A percentile compares a stretch with the other conserved stretches of the same genome.
phyloP scores from a whole-genome alignment of 2,113 vertebrate species.

The Epinephelus moara region DNA sequence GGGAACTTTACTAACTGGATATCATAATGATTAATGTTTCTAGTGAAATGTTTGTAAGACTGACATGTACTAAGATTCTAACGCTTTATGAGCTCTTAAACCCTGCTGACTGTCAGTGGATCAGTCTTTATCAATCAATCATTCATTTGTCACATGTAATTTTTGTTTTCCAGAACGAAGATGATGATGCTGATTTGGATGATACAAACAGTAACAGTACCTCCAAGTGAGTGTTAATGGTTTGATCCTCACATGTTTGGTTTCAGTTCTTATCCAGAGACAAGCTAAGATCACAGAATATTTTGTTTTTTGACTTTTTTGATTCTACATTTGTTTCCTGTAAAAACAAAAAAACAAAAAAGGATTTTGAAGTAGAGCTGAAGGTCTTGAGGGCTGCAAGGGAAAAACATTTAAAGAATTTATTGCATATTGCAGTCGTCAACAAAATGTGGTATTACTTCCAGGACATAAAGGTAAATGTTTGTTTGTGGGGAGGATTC shows the following conservation, averaged over 20 bases:
- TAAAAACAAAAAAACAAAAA: not conserved
- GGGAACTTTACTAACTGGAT: not conserved
- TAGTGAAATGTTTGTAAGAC: not conserved
- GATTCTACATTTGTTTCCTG: not conserved
- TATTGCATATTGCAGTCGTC: not conserved
- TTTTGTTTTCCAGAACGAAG: constrained; percentile 75
- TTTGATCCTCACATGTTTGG: not conserved
- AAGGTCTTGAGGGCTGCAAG: not conserved
- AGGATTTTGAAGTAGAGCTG: not conserved
- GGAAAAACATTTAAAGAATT: not conserved
- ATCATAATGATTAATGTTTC: not conserved
- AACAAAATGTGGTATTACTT: not conserved
- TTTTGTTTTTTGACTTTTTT: not conserved
- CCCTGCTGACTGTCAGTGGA: too few species aligned
- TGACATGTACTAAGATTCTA: not conserved
- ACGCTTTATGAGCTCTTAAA: too few species aligned
- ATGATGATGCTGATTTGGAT: constrained; percentile 53
- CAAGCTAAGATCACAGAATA: not conserved
- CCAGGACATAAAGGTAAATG: not conserved
- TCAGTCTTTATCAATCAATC: too few species aligned
- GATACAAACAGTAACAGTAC: constrained; percentile 49
- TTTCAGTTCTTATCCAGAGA: not conserved
- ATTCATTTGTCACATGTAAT: too few species aligned
- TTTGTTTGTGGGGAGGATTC: not conserved
- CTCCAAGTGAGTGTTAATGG: constrained; percentile 56